Percentiles rank a stretch among this genome's conserved stretches.
These are phyloP conservation scores for Noctua janthe DNA, from an alignment of 2,888 invertebrate species.

Conservation along the genomic window DNA sequence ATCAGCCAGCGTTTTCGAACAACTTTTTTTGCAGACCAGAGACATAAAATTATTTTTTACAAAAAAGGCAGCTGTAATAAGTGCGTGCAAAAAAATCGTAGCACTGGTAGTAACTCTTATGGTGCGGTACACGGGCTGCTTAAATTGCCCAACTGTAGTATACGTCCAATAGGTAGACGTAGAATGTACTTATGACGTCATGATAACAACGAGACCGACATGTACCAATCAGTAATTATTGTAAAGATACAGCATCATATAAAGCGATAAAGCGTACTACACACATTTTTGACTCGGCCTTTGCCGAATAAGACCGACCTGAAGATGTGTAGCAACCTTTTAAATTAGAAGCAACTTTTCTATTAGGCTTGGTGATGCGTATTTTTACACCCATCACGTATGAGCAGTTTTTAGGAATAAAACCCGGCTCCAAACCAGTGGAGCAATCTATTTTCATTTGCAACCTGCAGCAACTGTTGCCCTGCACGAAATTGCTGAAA, in stretches of 20 bases:
- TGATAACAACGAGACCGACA: not conserved
- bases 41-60: slow-evolving; percentile 42
- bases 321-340: not conserved
- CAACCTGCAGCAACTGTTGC: not conserved
- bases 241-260: not conserved
- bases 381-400: no score
- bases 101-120: slow-evolving; percentile 17
- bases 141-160: slow-evolving; percentile 5
- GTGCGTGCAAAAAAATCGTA: slow-evolving; percentile 38
- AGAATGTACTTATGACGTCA: not conserved
- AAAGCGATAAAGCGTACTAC: not conserved
- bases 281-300: not conserved
- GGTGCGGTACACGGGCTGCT: slow-evolving; percentile 30
- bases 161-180: not conserved
- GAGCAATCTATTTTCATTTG: no score
- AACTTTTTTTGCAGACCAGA: slow-evolving; percentile 22
- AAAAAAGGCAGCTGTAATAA: slow-evolving; percentile 47
- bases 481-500: not conserved
- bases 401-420: not conserved
- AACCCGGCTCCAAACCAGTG: no score
- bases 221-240: not conserved
- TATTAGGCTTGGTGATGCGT: not conserved
- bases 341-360: not conserved
- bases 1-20: slow-evolving; percentile 1
- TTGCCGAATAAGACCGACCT: not conserved